These are phyloP conservation scores for Carpatolechia fugitivella DNA, from an alignment of 2,888 invertebrate species.

Conservation along the genomic window DNA sequence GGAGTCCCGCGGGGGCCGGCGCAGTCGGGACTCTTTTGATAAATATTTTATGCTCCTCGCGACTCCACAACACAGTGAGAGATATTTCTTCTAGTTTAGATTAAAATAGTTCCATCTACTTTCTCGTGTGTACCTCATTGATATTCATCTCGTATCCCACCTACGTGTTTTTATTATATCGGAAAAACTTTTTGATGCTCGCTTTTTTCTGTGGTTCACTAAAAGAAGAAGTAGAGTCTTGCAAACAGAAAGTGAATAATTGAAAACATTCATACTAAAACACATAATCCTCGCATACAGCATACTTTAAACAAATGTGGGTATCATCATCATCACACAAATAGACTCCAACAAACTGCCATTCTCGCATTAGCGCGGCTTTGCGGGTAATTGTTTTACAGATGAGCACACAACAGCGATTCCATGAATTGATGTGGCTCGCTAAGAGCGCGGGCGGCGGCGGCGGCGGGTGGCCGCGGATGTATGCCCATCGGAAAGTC, in stretches of 20 bases:
- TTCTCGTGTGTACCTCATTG: constrained; percentile 46
- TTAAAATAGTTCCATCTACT: constrained; percentile 53
- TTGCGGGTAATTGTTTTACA: constrained; percentile 46
- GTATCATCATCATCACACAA: neutral
- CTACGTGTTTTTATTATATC: constrained; percentile 28
- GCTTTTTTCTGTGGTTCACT: constrained; percentile 1
- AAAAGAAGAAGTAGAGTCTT: neutral
- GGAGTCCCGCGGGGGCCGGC: constrained; percentile 46
- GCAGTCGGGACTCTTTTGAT: constrained; percentile 70
- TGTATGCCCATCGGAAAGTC: constrained; percentile 77
- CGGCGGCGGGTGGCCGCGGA: constrained; percentile 48
- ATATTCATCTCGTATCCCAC: constrained; percentile 45
- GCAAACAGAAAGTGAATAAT: neutral
- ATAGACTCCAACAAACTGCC: constrained; percentile 4
- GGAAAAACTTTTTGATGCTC: constrained; percentile 17
- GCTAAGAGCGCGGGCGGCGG: constrained; percentile 39
- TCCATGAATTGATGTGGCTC: constrained; percentile 47
- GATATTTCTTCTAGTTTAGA: constrained; percentile 55
- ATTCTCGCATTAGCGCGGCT: constrained; percentile 28
- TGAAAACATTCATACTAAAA: neutral
- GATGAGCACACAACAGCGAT: constrained; percentile 40
- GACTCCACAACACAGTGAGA: constrained; percentile 55
- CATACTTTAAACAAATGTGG: neutral
- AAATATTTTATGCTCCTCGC: constrained; percentile 73
- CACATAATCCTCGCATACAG: neutral